Evolutionary conservation across 2,113 vertebrate species (phyloP).

Genomic region (Cettia cetti): DNA sequence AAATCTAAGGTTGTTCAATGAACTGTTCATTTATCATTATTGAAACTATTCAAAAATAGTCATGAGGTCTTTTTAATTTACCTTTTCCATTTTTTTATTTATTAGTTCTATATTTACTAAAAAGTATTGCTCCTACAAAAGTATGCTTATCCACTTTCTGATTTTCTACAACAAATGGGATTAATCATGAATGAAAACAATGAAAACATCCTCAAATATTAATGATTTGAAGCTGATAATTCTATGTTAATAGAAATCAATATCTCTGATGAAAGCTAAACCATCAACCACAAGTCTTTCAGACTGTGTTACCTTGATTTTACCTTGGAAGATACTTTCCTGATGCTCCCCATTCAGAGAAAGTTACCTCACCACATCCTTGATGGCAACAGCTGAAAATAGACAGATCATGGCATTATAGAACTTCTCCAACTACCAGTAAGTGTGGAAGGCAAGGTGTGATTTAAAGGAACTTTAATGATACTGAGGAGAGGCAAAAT

Average conservation of each 20-base stretch:
- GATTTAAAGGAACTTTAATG: not conserved
- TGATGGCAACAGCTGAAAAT: not conserved
- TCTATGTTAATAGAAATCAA: not conserved
- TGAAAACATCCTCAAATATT: not conserved
- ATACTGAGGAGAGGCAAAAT: not conserved
- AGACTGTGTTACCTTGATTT: not conserved
- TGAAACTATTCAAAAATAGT: not conserved
- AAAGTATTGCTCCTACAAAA: not conserved
- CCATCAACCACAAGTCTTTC: not conserved
- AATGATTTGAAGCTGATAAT: not conserved
- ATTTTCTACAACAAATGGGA: not conserved
- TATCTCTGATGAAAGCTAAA: not conserved
- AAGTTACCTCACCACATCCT: not conserved
- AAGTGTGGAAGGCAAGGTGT: not conserved
- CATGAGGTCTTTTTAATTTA: not conserved
- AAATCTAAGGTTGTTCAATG: not conserved
- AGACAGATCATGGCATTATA: fast-evolving
- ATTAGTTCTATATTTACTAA: not conserved
- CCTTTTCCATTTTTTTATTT: not conserved
- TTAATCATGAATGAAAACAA: not conserved
- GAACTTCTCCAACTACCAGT: not conserved
- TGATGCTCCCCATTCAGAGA: not conserved
- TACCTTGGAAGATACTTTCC: not conserved
- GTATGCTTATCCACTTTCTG: fast-evolving
- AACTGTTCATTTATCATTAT: not conserved